Base-by-base conservation (phyloP, 2,888 invertebrate species). In the Meiosimyza decipiens region DNA sequence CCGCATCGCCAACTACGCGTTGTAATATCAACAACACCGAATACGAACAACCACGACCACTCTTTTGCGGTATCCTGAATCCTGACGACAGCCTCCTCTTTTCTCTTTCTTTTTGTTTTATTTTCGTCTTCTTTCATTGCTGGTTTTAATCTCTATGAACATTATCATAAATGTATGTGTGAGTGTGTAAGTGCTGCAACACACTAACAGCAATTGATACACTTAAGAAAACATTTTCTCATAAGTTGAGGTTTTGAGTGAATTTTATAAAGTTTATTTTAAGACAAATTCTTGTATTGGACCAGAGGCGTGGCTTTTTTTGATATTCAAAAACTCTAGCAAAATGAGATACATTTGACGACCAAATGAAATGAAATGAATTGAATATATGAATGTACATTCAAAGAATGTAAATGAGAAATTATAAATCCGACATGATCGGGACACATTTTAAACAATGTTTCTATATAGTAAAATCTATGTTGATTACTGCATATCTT, bases 31-130 rank as follows among this genome's bases (percentile, higher is more conserved):
- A 77, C 78, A 75, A 67, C 73, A 68, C 50, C 60, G 69, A 18
- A 50, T 28, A 65, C 66, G 52, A 76, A 75, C 73, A 76, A 74
- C 77, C 75, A 76, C 77, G 75, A 78, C 76, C 77, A 77, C 76
- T 75, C 70, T 74, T 77, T 79, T 79, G 79, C 73, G 79, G 76
- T 78, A 77, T 78, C 76, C 75, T 76, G 76, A 75, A 82, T 81
- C 81, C 81, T 83, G 83, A 83, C 82, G 77, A 79, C 72, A 62
- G 55, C 65, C 50, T 52, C 65, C 71, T 66, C 71, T 75, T 77
- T 75, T 80, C 80, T 76, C 78, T 33, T 78, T 79, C 75, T 71
- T 74, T 80, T 71, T 72, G 74, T 54, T 66, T 71, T 73, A 71
- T 76, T 74, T 70, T 71, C 72, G 63, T 71, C 60, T 52, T 52